These are phyloP conservation scores for Hybos culiciformis DNA, from an alignment of 2,888 invertebrate genomes.

Conservation along the genomic window DNA sequence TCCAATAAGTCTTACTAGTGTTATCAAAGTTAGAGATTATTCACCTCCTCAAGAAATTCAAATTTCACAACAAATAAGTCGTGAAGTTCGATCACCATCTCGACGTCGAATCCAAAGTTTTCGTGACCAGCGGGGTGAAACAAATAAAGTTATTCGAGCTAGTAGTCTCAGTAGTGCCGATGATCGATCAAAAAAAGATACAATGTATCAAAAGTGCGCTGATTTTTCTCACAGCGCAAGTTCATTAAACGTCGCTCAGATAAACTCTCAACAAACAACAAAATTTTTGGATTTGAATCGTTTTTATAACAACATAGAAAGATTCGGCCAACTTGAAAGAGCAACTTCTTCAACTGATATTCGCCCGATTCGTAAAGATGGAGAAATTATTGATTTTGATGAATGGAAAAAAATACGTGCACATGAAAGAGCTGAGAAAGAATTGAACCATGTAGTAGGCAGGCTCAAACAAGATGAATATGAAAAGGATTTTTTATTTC, in stretches of 20 bases:
- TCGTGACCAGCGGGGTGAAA: constrained; percentile 21
- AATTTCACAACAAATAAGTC: constrained; percentile 35
- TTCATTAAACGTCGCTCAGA: constrained; percentile 37
- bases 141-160: constrained; percentile 42
- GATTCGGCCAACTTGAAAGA: constrained; percentile 68
- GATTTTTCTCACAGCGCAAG: constrained; percentile 30
- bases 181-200: constrained; percentile 25
- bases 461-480: constrained; percentile 66
- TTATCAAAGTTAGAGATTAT: too few relatives aligned
- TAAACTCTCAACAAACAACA: constrained; percentile 40
- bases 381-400: constrained; percentile 75
- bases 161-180: constrained; percentile 54
- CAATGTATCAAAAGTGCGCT: constrained; percentile 24
- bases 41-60: constrained; percentile 30
- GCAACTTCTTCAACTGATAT: constrained; percentile 56
- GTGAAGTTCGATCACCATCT: constrained; percentile 47
- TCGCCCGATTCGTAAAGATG: constrained; percentile 56
- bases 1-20: too few relatives aligned
- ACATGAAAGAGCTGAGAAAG: constrained; percentile 69
- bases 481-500: constrained; percentile 72
- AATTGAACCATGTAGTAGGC: constrained; percentile 59
- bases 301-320: constrained; percentile 73
- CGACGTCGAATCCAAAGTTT: constrained; percentile 46
- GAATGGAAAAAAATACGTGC: constrained; percentile 70
- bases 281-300: constrained; percentile 72